Evolutionary conservation across 2,888 invertebrate species (phyloP), one percentile per base, ranked within the genome.

Genomic region (Lepidonotus clava): DNA sequence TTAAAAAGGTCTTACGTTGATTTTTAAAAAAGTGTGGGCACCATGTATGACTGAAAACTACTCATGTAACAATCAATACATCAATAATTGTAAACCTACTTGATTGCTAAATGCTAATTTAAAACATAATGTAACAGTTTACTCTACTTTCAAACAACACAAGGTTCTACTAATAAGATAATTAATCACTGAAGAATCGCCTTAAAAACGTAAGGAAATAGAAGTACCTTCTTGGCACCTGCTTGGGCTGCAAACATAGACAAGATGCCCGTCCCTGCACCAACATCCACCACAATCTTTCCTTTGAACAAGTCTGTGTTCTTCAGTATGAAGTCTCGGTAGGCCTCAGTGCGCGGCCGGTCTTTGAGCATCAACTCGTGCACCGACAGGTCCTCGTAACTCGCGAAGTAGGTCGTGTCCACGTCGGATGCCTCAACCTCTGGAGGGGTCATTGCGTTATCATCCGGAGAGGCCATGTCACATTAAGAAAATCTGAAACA

Each of bases 201-300:
- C n/a, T n/a, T n/a, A n/a, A n/a, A n/a, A n/a, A n/a, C n/a, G n/a
- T n/a, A n/a, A n/a, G n/a, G n/a, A 67, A 28, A 67, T n/a, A 34
- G 32, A 41, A 56, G 21, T 8, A 98, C 93, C 87, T 90, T 91
- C 66, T 90, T 91, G 5, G 94, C 94, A 24, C 94, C 94, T 71
- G 92, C 92, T 71, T 90, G 90, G 0, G 93, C 94, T 28, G 92
- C 93, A 90, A 94, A 93, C 71, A 94, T 86, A 0, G 93, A 93
- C 67, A 94, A 88, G 76, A 94, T 92, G 4, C 94, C 94, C 24
- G 93, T 92, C 8, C 94, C 94, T 8, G 93, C 93, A 6, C 94
- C 94, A 11, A 94, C 93, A 90, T 94, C 94, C 95, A 98, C 95
- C 0, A 94, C 93, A 40, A 92, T 88, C 87, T 94, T 94, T 71